Base-by-base conservation (phyloP, 1,140 invertebrate genomes). In the Drosophila trapezifrons region DNA sequence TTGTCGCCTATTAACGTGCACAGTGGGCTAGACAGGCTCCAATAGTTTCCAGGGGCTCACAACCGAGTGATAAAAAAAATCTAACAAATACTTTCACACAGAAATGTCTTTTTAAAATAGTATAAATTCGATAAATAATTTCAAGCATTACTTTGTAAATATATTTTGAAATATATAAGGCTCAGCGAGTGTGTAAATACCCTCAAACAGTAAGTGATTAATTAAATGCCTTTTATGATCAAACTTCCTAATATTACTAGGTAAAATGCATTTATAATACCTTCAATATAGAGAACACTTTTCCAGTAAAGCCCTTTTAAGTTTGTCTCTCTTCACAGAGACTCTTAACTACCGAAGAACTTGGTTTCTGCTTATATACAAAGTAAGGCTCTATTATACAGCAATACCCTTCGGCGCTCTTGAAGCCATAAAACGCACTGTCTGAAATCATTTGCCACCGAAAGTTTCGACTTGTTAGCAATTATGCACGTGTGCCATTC, bases 391-490 rank as follows among this genome's bases (percentile, higher is more conserved):
- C 15, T 15, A n/a, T 40, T 40, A 40, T 10, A n/a, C 46, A 4
- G 15, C 40, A 12, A n/a, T 12, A 15, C 15, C 15, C 25, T 18
- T 4, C 2, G n/a, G n/a, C 4, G 17, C 20, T 57, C 25, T 35
- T 7, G 15, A 42, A 32, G 37, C 12, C 17, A n/a, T 12, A 4
- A 17, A 32, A 35, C 18, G 25, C 9, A 18, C 27, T 66, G 29
- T 8, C 25, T 70, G 18, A 70, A 35, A 70, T 29, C 42, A 70
- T 71, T 47, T 70, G 32, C 42, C 49, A 46, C 37, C 32, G 60
- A 65, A 76, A 76, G 55, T 69, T 77, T 65, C 27, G 22, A 38
- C 42, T 78, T 57, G 49, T 57, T 70, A 77, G 51, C 81, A 85
- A 84, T 80, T 85, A 85, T 74, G 73, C 77, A 65, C 51, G 65